A percentile compares a stretch with the other conserved stretches of the same genome.
These are phyloP conservation scores for Polyergus mexicanus DNA, from an alignment of 1,140 invertebrate species.

Conservation along the genomic window DNA sequence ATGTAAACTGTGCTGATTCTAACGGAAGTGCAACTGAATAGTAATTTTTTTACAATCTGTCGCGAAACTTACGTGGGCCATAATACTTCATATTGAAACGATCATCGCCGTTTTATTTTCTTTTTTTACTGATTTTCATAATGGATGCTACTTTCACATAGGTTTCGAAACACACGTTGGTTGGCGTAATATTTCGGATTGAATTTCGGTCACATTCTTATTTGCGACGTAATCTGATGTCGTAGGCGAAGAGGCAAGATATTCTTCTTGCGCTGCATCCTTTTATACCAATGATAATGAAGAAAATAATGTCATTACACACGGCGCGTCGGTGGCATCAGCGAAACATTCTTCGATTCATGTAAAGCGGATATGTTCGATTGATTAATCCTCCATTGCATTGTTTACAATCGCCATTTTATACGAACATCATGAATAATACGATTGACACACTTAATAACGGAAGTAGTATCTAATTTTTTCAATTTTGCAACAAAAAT, in stretches of 20 bases:
- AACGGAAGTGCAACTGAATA: background rate
- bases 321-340: slow-evolving; percentile 22
- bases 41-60: background rate
- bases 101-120: too few species aligned
- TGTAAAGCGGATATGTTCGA: background rate
- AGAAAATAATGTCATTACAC: slow-evolving; percentile 59
- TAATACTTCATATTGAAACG: slow-evolving; percentile 26
- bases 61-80: background rate
- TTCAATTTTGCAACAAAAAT: background rate
- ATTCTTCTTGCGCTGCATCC: background rate
- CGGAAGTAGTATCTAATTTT: background rate
- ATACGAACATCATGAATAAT: background rate
- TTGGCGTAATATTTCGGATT: slow-evolving; percentile 11
- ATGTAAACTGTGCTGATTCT: background rate
- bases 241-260: slow-evolving; percentile 26
- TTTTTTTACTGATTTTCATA: too few species aligned
- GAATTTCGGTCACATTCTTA: slow-evolving; percentile 29
- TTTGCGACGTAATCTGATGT: slow-evolving; percentile 19
- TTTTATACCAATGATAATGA: slow-evolving; percentile 63
- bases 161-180: background rate
- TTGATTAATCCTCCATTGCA: background rate
- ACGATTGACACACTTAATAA: background rate
- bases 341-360: background rate
- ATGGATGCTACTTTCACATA: background rate
- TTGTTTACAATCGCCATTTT: background rate